Percentiles rank a stretch among this genome's conserved stretches.
phyloP scores from a whole-genome alignment of 2,797 vertebrate species.

The Enteromius mattozi region DNA sequence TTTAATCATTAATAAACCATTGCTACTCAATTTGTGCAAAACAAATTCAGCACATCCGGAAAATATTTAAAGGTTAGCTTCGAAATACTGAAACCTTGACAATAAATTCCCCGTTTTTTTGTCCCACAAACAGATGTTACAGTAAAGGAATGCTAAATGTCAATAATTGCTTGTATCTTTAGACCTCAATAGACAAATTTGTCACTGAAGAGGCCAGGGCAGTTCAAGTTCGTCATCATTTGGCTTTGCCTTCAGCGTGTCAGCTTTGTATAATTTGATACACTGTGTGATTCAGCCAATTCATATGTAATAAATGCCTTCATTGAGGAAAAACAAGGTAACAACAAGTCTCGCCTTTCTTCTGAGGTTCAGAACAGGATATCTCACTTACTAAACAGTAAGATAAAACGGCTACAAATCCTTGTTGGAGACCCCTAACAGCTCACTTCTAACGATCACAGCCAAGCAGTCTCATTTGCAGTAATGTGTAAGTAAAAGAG shows the following conservation, averaged over 20 bases:
- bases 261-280: slow-evolving; percentile 37
- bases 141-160: neutral
- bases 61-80: neutral
- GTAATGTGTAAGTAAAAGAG: slow-evolving; percentile 58
- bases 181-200: slow-evolving; percentile 16
- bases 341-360: slow-evolving; percentile 56
- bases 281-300: slow-evolving; percentile 7
- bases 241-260: neutral
- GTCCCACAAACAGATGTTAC: slow-evolving; percentile 1
- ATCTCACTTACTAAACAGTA: slow-evolving; percentile 63
- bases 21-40: neutral
- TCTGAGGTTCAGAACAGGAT: slow-evolving; percentile 13
- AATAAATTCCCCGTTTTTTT: neutral
- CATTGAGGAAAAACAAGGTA: slow-evolving; percentile 4
- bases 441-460: neutral
- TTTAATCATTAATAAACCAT: neutral
- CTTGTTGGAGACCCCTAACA: neutral
- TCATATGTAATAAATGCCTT: slow-evolving; percentile 15
- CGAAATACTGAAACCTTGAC: neutral
- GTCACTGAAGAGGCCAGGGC: neutral
- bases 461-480: slow-evolving; percentile 63
- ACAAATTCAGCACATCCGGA: neutral
- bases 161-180: neutral
- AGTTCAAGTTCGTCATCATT: neutral
- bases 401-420: slow-evolving; percentile 61